phyloP scores from a whole-genome alignment of 2,888 invertebrate species.

The Dendrolimus pini region DNA sequence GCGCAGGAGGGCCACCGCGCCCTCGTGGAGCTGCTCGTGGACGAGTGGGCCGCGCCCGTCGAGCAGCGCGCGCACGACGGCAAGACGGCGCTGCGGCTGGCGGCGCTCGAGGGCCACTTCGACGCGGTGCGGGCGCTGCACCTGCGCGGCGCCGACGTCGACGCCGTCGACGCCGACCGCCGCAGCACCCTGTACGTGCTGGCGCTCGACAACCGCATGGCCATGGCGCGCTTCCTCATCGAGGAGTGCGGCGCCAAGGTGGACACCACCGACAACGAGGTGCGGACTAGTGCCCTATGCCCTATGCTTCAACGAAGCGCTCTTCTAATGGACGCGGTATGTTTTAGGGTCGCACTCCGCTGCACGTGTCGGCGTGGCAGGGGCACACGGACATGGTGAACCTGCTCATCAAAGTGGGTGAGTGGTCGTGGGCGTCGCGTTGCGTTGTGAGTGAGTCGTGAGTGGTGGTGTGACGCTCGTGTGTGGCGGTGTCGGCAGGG shows the following conservation, averaged over 20 bases:
- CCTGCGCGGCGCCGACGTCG: conserved; percentile 87
- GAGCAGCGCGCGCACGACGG: conserved; percentile 94
- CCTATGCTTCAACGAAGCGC: too few species aligned
- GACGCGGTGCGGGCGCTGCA: conserved; percentile 84
- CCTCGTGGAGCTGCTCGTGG: conserved; percentile 80
- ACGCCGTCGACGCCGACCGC: conserved; percentile 94
- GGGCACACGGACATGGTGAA: conserved; percentile 96
- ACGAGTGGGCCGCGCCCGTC: conserved; percentile 86
- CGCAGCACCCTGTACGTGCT: conserved; percentile 94
- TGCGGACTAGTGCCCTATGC: conserved; percentile 19
- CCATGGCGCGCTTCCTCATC: conserved; percentile 89
- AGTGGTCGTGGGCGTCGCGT: conserved; percentile 19
- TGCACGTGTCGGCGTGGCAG: conserved; percentile 95
- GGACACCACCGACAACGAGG: conserved; percentile 92
- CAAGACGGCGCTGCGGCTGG: conserved; percentile 89
- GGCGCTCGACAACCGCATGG: conserved; percentile 89
- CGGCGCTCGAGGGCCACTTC: conserved; percentile 90
- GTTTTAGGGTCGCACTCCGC: conserved; percentile 86
- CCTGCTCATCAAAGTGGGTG: conserved; percentile 83
- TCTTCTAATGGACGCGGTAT: too few species aligned
- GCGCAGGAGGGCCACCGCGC: conserved; percentile 89
- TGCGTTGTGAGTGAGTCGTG: too few species aligned
- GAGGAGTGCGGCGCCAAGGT: conserved; percentile 87
- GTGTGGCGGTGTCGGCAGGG: conserved; percentile 47
- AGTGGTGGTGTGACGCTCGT: too few species aligned